A percentile compares a stretch with the other conserved stretches of the same genome.
Evolutionary conservation across 2,113 vertebrate genomes (phyloP).

Genomic region (Halcyon malimbica): DNA sequence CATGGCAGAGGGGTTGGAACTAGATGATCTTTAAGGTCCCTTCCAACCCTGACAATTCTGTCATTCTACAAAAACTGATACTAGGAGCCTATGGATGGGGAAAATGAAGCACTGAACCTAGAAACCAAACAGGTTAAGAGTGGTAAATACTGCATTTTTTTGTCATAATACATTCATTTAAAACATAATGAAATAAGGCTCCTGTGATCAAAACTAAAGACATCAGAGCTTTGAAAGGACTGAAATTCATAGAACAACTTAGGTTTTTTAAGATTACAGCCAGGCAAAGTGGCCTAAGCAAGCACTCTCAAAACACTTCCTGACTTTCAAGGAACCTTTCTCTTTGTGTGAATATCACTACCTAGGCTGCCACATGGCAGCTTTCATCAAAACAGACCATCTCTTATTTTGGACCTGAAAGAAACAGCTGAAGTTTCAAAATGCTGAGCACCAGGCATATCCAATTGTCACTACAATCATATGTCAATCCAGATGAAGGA

Average conservation of each 20-base stretch:
- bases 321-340: not conserved
- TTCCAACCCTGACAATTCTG: too few relatives aligned
- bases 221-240: not conserved
- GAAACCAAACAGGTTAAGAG: not conserved
- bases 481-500: not conserved
- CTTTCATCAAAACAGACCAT: not conserved
- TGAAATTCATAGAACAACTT: not conserved
- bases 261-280: not conserved
- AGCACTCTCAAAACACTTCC: not conserved
- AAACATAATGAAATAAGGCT: not conserved
- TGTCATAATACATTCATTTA: not conserved
- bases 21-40: too few relatives aligned
- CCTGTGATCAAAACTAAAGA: not conserved
- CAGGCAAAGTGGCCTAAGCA: not conserved
- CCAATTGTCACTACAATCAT: not conserved
- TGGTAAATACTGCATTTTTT: not conserved
- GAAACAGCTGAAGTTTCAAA: not conserved
- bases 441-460: not conserved
- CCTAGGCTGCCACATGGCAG: not conserved
- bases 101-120: not conserved
- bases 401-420: not conserved
- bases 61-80: too few relatives aligned
- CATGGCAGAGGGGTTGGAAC: too few relatives aligned
- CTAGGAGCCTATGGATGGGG: not conserved
- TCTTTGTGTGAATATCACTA: not conserved